phyloP scores from a whole-genome alignment of 2,888 invertebrate genomes.

The Endotricha flammealis region DNA sequence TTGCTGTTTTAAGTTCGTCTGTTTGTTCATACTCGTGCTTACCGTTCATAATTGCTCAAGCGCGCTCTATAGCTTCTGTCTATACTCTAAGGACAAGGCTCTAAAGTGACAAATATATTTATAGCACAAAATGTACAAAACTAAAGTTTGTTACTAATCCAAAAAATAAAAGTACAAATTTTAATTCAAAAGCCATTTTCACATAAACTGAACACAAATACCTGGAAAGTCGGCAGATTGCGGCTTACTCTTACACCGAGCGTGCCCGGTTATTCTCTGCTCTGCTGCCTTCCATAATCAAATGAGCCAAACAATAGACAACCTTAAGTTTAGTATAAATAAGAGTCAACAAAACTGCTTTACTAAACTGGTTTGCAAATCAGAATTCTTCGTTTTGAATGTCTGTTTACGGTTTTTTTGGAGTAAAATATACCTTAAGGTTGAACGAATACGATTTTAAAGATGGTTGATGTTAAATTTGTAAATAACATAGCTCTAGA shows the following conservation, averaged over 20 bases:
- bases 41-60: no score
- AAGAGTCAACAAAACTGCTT: slow-evolving; percentile 17
- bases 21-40: no score
- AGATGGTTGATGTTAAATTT: slow-evolving; percentile 15
- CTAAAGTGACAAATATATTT: no score
- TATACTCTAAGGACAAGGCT: no score
- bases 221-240: slow-evolving; percentile 69
- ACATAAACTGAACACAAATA: slow-evolving; percentile 38
- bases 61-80: no score
- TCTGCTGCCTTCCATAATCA: slow-evolving; percentile 24
- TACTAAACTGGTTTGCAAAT: slow-evolving; percentile 15
- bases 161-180: no score
- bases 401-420: slow-evolving; percentile 17
- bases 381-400: slow-evolving; percentile 17
- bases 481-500: slow-evolving; percentile 12
- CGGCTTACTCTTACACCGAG: slow-evolving; percentile 58
- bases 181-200: slow-evolving; percentile 42
- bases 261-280: slow-evolving; percentile 44
- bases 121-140: no score
- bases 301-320: no score
- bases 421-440: slow-evolving; percentile 25
- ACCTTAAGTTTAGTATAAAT: slow-evolving; percentile 25
- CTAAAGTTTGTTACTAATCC: no score
- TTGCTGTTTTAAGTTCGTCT: no score
- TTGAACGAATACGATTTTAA: slow-evolving; percentile 15